A percentile compares a stretch with the other conserved stretches of the same genome.
phyloP scores from a whole-genome alignment of 1,140 invertebrate genomes.

The Macrobrachium rosenbergii region DNA sequence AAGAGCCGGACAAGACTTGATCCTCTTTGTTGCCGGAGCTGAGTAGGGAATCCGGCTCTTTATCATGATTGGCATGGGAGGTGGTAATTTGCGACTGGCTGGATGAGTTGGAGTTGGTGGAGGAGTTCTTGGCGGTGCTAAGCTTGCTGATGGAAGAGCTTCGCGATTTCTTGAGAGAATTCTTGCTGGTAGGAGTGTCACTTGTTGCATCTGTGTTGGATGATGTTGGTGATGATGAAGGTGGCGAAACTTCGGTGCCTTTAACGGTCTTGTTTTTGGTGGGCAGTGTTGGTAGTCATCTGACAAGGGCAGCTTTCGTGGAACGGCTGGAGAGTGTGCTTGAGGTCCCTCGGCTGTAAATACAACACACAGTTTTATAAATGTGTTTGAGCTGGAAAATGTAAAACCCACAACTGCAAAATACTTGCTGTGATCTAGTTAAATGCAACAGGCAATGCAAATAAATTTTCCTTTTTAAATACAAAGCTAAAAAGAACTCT shows the following conservation, averaged over 20 bases:
- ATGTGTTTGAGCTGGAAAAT: too few species aligned
- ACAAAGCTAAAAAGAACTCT: too few species aligned
- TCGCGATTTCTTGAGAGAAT: constrained; percentile 54
- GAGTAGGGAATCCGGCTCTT: constrained; percentile 53
- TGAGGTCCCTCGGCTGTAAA: constrained; percentile 45
- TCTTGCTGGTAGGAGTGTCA: constrained; percentile 33
- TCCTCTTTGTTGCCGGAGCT: constrained; percentile 54
- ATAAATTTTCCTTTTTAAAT: too few species aligned
- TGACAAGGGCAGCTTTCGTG: constrained; percentile 58
- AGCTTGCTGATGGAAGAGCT: constrained; percentile 48
- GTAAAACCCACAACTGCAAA: too few species aligned
- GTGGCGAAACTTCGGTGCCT: constrained; percentile 24
- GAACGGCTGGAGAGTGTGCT: constrained; percentile 54
- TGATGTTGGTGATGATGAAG: constrained; percentile 46
- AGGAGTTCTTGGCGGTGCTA: constrained; percentile 53
- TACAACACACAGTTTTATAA: background rate
- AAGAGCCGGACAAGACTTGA: constrained; percentile 50
- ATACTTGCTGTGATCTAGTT: too few species aligned
- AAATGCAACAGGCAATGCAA: too few species aligned
- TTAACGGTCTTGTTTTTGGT: constrained; percentile 43
- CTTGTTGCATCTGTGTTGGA: constrained; percentile 33
- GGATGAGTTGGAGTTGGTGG: constrained; percentile 56
- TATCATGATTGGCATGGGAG: constrained; percentile 57
- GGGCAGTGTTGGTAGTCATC: constrained; percentile 64
- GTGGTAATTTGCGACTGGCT: constrained; percentile 40